A percentile compares a stretch with the other conserved stretches of the same genome.
Evolutionary conservation across 2,113 vertebrate genomes (phyloP).

Genomic region (Halichoerus grypus): DNA sequence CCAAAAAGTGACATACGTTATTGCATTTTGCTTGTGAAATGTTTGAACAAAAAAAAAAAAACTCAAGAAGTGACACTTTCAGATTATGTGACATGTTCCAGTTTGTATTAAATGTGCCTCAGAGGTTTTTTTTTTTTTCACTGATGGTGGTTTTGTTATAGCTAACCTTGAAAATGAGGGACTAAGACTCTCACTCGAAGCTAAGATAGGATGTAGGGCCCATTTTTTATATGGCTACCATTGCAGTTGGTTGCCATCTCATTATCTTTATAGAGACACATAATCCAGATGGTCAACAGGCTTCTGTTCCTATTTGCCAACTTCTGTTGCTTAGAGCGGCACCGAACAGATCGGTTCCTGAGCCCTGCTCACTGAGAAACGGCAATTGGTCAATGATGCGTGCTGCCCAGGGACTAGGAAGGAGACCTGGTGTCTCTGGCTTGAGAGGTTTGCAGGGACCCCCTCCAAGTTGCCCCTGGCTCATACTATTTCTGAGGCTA

Average conservation of each 20-base stretch:
- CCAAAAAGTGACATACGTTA: not conserved
- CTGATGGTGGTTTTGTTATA: not conserved
- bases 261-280: conserved; percentile 47
- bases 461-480: not conserved
- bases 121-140: not conserved
- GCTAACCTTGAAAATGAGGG: not conserved
- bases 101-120: not conserved
- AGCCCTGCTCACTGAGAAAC: not conserved
- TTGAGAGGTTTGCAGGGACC: not conserved
- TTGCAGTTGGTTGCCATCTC: not conserved
- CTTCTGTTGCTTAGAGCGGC: not conserved
- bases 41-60: conserved; percentile 24
- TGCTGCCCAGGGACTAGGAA: too few relatives aligned
- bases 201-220: not conserved
- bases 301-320: not conserved
- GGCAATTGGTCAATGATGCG: accelerated
- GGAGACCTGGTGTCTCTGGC: not conserved
- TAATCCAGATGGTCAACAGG: not conserved
- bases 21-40: conserved; percentile 7
- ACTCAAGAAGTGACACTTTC: not conserved
- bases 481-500: not conserved
- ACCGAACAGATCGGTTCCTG: not conserved
- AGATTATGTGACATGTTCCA: not conserved
- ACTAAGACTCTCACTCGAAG: not conserved
- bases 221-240: not conserved